Conservation (phyloP, 2,797 vertebrate genomes). For the Numenius phaeopus region DNA sequence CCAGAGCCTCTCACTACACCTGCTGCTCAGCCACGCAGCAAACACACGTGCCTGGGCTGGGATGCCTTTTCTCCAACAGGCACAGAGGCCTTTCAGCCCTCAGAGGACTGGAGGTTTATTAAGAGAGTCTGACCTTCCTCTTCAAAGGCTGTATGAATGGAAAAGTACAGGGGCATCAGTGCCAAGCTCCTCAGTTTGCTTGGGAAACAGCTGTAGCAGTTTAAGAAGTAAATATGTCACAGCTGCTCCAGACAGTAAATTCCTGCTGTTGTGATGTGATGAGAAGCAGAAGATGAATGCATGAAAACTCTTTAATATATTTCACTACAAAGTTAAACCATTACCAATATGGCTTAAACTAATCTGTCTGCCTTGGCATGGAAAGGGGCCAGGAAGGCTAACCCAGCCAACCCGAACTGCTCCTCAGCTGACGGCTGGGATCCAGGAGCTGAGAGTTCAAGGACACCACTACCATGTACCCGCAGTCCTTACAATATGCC, state of each 20-base stretch:
- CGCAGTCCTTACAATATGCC: background rate
- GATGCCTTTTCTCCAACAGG: background rate
- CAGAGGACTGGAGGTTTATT: background rate
- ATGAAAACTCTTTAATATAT: background rate
- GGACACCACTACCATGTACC: background rate
- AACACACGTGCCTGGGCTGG: background rate
- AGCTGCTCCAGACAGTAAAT: constrained; percentile 54
- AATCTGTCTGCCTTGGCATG: background rate
- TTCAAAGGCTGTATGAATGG: constrained; percentile 11
- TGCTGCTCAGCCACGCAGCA: background rate
- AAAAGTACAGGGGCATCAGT: constrained; percentile 36
- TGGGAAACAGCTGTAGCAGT: constrained; percentile 63
- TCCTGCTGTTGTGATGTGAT: constrained; percentile 20
- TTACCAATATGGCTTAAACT: background rate
- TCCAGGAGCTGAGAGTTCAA: background rate
- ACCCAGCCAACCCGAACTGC: background rate
- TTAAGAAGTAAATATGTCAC: constrained; percentile 58
- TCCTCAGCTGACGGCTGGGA: background rate
- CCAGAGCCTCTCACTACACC: background rate
- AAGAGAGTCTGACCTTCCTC: constrained; percentile 14
- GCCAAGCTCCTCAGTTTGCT: constrained; percentile 37
- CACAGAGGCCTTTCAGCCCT: background rate
- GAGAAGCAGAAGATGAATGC: constrained; percentile 50
- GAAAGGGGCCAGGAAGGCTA: background rate
- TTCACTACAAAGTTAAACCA: constrained; percentile 20